These are phyloP conservation scores for Phrixothrix hirtus DNA, from an alignment of 2,888 invertebrate genomes.

Conservation along the genomic window DNA sequence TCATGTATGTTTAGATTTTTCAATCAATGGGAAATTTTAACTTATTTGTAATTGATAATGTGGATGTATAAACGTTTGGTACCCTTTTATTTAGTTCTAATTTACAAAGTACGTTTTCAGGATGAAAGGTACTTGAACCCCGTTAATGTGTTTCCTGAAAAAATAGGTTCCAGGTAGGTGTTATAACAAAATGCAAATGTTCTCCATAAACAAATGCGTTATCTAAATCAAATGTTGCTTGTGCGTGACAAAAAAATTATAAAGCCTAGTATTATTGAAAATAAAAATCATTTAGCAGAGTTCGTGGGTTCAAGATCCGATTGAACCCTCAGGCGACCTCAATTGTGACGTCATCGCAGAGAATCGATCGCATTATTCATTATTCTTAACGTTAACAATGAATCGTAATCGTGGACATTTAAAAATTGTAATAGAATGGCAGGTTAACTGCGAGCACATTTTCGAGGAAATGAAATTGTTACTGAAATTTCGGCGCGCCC, in stretches of 20 bases:
- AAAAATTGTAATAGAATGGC: slow-evolving; percentile 1
- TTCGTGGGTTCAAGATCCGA: slow-evolving; percentile 38
- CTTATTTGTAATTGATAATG: no score
- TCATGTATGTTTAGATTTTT: no score
- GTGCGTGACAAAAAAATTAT: background rate
- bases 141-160: no score
- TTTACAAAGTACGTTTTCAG: no score
- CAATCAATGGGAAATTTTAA: no score
- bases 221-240: background rate
- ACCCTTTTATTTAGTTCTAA: no score
- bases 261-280: background rate
- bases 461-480: background rate
- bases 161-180: no score
- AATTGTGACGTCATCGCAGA: slow-evolving; percentile 39
- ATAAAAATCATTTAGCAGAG: background rate
- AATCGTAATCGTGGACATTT: slow-evolving; percentile 10
- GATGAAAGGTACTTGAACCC: no score
- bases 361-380: slow-evolving; percentile 39
- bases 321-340: slow-evolving; percentile 36
- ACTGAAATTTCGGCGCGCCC: slow-evolving; percentile 11
- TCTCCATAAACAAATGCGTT: background rate
- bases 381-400: slow-evolving; percentile 1
- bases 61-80: no score
- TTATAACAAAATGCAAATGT: no score
- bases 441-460: background rate